Percentiles rank a stretch among this genome's conserved stretches.
Conservation (phyloP, 2,888 invertebrate genomes). For the Lagria hirta region DNA sequence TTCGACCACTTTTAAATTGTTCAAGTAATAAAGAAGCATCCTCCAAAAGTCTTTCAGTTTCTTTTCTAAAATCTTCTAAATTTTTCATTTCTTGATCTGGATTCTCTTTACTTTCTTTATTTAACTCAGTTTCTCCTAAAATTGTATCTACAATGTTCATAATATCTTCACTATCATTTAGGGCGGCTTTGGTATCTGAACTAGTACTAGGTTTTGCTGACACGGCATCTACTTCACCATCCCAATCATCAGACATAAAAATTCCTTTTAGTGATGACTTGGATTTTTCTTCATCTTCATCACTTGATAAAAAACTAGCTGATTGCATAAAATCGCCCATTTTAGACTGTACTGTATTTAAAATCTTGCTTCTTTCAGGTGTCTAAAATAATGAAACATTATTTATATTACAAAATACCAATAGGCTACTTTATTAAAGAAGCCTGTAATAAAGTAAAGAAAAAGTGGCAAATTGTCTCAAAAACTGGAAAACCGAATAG, state of each 20-base stretch:
- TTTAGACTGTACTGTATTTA: no score
- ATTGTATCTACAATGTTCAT: constrained; percentile 9
- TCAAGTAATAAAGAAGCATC: constrained; percentile 6
- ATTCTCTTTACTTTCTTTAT: neutral
- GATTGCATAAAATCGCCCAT: constrained; percentile 10
- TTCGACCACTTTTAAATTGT: constrained; percentile 9
- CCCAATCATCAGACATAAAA: constrained; percentile 15
- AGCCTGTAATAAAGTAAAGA: no score
- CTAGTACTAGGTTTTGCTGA: constrained; percentile 12
- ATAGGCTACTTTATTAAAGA: no score
- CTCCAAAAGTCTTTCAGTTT: constrained; percentile 20
- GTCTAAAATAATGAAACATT: no score
- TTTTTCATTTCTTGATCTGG: constrained; percentile 4
- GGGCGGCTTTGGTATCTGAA: neutral
- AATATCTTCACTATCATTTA: constrained; percentile 3
- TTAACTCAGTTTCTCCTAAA: neutral
- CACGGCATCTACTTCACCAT: constrained; percentile 7
- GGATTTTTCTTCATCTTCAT: constrained; percentile 18
- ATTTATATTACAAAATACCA: no score
- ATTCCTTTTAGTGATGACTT: constrained; percentile 6
- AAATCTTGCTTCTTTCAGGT: no score
- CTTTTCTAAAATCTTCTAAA: constrained; percentile 16
- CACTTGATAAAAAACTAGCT: constrained; percentile 11
- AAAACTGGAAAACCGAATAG: no score
- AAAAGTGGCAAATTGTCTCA: no score